These are phyloP conservation scores for Alexandromys fortis DNA, from an alignment of 2,113 vertebrate genomes.

Conservation along the genomic window DNA sequence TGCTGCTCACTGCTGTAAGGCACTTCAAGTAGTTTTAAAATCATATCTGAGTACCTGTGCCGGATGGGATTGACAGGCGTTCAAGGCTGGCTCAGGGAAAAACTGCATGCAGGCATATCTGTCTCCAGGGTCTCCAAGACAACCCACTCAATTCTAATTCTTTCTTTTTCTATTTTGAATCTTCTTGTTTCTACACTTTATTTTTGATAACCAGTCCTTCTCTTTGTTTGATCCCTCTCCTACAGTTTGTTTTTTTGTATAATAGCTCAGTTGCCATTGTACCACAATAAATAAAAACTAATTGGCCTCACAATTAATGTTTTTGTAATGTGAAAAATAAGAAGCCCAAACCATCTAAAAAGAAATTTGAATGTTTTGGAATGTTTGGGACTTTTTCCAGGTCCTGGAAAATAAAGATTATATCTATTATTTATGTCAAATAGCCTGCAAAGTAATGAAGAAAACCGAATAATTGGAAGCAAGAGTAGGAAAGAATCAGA, in stretches of 20 bases:
- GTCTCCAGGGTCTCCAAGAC: not conserved
- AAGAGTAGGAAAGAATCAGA: not conserved
- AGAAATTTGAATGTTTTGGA: not conserved
- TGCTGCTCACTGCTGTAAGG: not conserved
- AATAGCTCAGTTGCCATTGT: not conserved
- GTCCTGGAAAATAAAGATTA: not conserved
- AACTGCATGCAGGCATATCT: not conserved
- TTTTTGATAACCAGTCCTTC: not conserved
- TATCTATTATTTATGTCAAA: not conserved
- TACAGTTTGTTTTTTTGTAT: not conserved
- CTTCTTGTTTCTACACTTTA: not conserved
- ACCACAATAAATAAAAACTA: not conserved
- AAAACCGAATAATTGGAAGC: not conserved
- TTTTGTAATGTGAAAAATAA: not conserved
- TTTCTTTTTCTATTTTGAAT: not conserved
- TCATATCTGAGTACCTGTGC: not conserved
- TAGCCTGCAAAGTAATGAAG: not conserved
- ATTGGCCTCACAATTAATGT: too few species aligned
- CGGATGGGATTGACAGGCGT: not conserved
- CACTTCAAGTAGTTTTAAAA: constrained; percentile 11
- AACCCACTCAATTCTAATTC: not conserved
- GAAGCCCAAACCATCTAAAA: not conserved
- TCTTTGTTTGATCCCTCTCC: not conserved
- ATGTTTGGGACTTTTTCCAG: not conserved
- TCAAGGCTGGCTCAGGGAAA: not conserved